A percentile compares a stretch with the other conserved stretches of the same genome.
These are phyloP conservation scores for Drosophila takahashii DNA, from an alignment of 1,140 invertebrate genomes.

Conservation along the genomic window DNA sequence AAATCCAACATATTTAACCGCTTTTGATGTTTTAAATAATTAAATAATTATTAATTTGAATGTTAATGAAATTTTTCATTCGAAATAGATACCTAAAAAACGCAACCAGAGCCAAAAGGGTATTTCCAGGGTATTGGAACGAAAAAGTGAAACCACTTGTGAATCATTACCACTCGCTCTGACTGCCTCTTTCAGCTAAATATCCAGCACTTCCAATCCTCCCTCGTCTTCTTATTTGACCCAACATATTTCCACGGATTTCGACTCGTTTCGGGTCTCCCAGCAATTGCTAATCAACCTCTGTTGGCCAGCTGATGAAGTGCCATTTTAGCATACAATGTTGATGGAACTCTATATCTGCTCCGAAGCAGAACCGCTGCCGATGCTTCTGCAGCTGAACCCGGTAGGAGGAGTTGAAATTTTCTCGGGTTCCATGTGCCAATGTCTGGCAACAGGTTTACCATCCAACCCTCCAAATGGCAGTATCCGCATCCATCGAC, in stretches of 20 bases:
- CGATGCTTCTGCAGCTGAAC: slow-evolving; percentile 16
- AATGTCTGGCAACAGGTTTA: slow-evolving; percentile 57
- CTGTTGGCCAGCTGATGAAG: slow-evolving; percentile 47
- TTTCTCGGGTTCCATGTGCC: slow-evolving; percentile 22
- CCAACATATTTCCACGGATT: slow-evolving; percentile 20
- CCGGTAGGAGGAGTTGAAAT: slow-evolving; percentile 28
- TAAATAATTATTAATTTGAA: no score
- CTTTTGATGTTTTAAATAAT: no score
- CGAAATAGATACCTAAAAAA: no score
- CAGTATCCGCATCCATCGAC: slow-evolving; percentile 17
- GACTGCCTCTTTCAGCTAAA: slow-evolving; percentile 34
- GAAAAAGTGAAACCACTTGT: slow-evolving; percentile 70
- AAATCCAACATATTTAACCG: no score
- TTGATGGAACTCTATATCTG: slow-evolving; percentile 61
- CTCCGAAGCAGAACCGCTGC: slow-evolving; percentile 47
- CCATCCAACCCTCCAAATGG: slow-evolving; percentile 16
- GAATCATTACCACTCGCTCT: slow-evolving; percentile 49
- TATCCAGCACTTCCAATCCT: slow-evolving; percentile 3
- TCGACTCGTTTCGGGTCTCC: slow-evolving; percentile 41
- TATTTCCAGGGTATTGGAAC: slow-evolving; percentile 17
- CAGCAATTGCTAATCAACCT: slow-evolving; percentile 44
- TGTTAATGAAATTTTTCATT: no score
- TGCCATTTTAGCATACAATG: slow-evolving; percentile 64
- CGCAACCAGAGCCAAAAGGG: background rate
- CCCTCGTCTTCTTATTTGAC: slow-evolving; percentile 7